A percentile compares a stretch with the other conserved stretches of the same genome.
These are phyloP conservation scores for Sphyrna mokarran DNA, from an alignment of 2,113 vertebrate genomes.

Conservation along the genomic window DNA sequence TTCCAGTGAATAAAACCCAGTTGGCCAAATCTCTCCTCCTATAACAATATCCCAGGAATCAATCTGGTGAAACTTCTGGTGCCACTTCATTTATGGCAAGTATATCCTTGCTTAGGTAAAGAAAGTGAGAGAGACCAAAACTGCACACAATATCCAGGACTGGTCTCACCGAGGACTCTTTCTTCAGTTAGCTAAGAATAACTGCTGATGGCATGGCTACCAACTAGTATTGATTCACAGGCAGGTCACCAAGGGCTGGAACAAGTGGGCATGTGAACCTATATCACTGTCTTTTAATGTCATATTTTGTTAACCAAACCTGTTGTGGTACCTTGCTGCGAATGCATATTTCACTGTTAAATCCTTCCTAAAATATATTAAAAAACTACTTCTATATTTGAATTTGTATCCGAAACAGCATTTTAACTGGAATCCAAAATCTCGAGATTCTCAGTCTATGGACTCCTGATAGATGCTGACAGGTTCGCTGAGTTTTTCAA, in stretches of 20 bases:
- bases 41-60: too few species aligned
- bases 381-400: not conserved
- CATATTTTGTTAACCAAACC: not conserved
- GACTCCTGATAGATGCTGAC: too few species aligned
- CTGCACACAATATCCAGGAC: too few species aligned
- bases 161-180: too few species aligned
- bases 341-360: not conserved
- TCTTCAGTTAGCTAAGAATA: not conserved
- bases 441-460: too few species aligned
- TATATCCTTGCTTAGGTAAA: too few species aligned
- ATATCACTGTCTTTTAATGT: not conserved
- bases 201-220: not conserved
- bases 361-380: not conserved
- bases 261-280: not conserved
- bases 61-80: too few species aligned
- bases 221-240: not conserved
- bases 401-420: not conserved
- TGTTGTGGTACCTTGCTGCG: not conserved
- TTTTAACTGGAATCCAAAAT: not conserved
- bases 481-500: too few species aligned
- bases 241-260: not conserved
- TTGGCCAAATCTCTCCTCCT: too few species aligned
- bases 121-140: too few species aligned
- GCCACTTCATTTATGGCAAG: too few species aligned
- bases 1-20: too few species aligned